Conservation (phyloP, 2,113 vertebrate genomes). For the Megaceryle maxima region DNA sequence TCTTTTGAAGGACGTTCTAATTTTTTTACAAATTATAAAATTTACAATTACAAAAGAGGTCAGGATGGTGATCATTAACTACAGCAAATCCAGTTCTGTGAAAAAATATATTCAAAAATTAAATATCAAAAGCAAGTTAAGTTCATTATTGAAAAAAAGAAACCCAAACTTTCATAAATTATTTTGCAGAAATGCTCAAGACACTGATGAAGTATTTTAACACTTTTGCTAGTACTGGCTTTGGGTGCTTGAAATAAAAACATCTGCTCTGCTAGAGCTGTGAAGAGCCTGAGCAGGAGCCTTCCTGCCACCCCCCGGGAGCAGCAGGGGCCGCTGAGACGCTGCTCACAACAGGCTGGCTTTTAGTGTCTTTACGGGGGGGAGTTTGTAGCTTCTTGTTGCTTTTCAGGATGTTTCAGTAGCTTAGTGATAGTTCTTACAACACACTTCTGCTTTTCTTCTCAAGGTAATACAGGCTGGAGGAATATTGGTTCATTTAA, state of each 20-base stretch:
- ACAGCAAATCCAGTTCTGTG: slow-evolving; percentile 43
- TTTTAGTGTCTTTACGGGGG: neutral
- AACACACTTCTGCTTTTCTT: neutral
- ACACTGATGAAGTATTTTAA: neutral
- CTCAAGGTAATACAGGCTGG: neutral
- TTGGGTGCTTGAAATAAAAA: neutral
- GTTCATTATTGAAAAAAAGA: slow-evolving; percentile 19
- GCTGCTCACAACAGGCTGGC: accelerated
- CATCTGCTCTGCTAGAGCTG: neutral
- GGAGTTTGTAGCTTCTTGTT: neutral
- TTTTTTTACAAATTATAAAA: slow-evolving; percentile 49
- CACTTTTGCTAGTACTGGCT: neutral
- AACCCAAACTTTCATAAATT: slow-evolving; percentile 41
- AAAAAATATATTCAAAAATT: slow-evolving; percentile 71
- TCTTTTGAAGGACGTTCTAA: neutral
- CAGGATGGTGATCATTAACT: neutral
- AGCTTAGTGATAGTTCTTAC: neutral
- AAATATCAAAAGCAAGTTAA: slow-evolving; percentile 66
- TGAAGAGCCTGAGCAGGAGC: accelerated
- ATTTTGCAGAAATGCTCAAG: slow-evolving; percentile 50
- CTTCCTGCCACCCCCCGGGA: neutral
- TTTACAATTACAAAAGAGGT: slow-evolving; percentile 58
- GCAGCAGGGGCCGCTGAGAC: neutral
- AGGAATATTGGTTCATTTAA: neutral
- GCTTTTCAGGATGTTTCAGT: neutral